Conservation (phyloP, 2,888 invertebrate species). For the Galerucella calmariensis region DNA sequence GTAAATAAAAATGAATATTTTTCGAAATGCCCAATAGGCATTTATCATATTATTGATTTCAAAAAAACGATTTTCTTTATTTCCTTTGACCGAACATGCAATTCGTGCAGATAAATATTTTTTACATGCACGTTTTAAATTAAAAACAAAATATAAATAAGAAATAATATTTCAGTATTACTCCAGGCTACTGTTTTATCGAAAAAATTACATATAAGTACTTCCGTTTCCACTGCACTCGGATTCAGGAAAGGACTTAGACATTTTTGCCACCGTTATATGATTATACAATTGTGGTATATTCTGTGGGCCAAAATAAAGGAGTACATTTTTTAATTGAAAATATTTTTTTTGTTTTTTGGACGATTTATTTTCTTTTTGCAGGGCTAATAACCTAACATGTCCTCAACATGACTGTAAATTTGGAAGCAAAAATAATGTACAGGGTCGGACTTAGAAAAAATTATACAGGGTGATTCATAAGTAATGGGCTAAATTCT, state of each 20-base stretch:
- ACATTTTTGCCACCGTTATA: background rate
- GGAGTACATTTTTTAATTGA: no score
- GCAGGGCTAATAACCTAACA: no score
- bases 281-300: background rate
- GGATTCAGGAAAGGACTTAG: slow-evolving; percentile 12
- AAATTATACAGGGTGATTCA: no score
- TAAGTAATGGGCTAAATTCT: no score
- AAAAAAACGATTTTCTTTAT: slow-evolving; percentile 27
- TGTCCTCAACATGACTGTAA: no score
- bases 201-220: slow-evolving; percentile 50
- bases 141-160: slow-evolving; percentile 47
- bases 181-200: slow-evolving; percentile 43
- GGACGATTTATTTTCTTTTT: no score
- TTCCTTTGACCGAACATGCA: slow-evolving; percentile 42
- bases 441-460: no score
- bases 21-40: slow-evolving; percentile 17
- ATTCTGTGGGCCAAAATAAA: no score
- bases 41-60: slow-evolving; percentile 37
- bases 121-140: slow-evolving; percentile 38
- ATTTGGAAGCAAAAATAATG: no score
- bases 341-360: no score
- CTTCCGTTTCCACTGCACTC: slow-evolving; percentile 46
- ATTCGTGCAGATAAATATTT: slow-evolving; percentile 47
- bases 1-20: slow-evolving; percentile 6
- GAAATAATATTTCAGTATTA: slow-evolving; percentile 48